Evolutionary conservation across 2,888 invertebrate genomes (phyloP).

Genomic region (Dolomedes plantarius): DNA sequence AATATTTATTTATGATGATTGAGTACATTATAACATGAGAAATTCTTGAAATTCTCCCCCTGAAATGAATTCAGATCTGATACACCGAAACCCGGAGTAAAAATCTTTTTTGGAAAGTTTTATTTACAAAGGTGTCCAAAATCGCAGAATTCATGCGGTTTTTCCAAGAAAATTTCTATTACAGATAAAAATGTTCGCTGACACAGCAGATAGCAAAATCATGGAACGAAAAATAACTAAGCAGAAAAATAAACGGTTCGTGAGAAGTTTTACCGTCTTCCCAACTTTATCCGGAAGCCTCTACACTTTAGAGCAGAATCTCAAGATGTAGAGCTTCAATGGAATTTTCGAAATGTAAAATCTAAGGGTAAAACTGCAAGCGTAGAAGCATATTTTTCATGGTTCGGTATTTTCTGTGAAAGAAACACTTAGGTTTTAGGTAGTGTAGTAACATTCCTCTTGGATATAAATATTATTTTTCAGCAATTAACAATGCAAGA

Average conservation of each 20-base stretch:
- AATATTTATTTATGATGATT: no score
- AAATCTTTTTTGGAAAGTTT: neutral
- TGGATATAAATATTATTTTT: no score
- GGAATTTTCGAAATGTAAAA: neutral
- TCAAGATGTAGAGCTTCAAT: neutral
- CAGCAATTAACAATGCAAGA: no score
- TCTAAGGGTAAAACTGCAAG: no score
- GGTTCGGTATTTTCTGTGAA: no score
- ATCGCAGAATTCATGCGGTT: neutral
- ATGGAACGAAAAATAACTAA: slow-evolving; percentile 3
- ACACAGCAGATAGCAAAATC: slow-evolving; percentile 26
- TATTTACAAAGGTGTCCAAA: no score
- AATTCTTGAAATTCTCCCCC: no score
- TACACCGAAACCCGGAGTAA: neutral
- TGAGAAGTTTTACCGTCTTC: neutral
- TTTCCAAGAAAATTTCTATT: neutral
- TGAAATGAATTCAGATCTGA: neutral
- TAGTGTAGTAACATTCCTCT: no score
- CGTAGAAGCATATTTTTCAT: no score
- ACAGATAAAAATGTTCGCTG: slow-evolving; percentile 18
- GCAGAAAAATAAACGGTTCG: slow-evolving; percentile 30
- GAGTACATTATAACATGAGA: no score
- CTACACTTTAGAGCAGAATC: neutral
- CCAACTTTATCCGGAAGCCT: neutral
- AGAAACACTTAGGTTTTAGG: no score